These are phyloP conservation scores for Bombyx mori DNA, from an alignment of 1,140 invertebrate species.

Conservation along the genomic window DNA sequence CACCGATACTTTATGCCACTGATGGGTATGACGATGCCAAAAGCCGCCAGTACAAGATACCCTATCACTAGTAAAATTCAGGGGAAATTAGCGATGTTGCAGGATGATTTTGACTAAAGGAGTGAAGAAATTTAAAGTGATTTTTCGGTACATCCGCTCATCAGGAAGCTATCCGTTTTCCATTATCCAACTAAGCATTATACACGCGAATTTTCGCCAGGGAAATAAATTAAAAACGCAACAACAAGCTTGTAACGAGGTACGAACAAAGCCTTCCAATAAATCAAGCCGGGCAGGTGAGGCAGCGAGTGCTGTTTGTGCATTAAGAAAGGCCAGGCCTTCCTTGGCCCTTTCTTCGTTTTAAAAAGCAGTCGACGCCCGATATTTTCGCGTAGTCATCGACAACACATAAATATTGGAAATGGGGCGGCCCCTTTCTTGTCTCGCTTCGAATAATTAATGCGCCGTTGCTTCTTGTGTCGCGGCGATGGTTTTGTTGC, in stretches of 20 bases:
- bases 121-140: too few species aligned
- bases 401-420: slow-evolving; percentile 72
- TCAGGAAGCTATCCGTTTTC: neutral
- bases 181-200: slow-evolving; percentile 62
- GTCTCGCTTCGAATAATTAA: slow-evolving; percentile 65
- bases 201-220: slow-evolving; percentile 48
- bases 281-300: slow-evolving; percentile 66
- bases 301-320: slow-evolving; percentile 62
- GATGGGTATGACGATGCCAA: too few species aligned
- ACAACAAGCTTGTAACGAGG: slow-evolving; percentile 67
- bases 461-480: slow-evolving; percentile 55
- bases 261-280: slow-evolving; percentile 63
- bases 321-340: slow-evolving; percentile 63
- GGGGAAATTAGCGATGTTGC: too few species aligned
- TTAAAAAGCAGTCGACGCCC: slow-evolving; percentile 70
- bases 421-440: slow-evolving; percentile 66
- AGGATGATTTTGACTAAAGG: too few species aligned
- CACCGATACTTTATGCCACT: too few species aligned
- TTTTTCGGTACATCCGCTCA: neutral
- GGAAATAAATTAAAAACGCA: slow-evolving; percentile 71
- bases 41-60: too few species aligned
- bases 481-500: slow-evolving; percentile 54
- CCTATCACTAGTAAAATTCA: too few species aligned
- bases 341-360: slow-evolving; percentile 65
- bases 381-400: slow-evolving; percentile 69